A percentile compares a stretch with the other conserved stretches of the same genome.
These are phyloP conservation scores for Smutsia gigantea DNA, from an alignment of 2,797 vertebrate genomes.

Conservation along the genomic window DNA sequence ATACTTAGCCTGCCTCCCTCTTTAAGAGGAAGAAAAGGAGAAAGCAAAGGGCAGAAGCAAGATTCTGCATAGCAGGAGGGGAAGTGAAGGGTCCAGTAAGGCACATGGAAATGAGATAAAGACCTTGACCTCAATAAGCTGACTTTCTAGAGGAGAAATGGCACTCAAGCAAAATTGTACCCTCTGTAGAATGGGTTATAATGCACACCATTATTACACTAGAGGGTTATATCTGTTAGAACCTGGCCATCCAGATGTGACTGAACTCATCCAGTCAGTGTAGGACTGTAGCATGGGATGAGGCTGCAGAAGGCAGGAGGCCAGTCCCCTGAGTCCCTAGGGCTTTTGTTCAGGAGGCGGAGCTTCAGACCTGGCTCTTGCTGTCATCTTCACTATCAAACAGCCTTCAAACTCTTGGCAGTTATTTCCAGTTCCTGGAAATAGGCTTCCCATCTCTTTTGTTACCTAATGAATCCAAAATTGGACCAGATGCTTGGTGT, in stretches of 20 bases:
- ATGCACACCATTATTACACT: fast-evolving
- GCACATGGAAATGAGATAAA: neutral
- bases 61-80: neutral
- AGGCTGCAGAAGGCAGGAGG: no score
- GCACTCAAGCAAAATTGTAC: no score
- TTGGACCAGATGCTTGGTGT: neutral
- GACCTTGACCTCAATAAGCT: neutral
- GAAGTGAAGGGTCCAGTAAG: fast-evolving
- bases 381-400: neutral
- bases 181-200: neutral
- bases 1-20: conserved; percentile 65
- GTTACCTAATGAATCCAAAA: neutral
- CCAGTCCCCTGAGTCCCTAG: fast-evolving
- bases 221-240: no score
- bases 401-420: neutral
- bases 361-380: neutral
- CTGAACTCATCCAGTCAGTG: neutral
- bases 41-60: neutral
- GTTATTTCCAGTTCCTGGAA: neutral
- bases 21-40: conserved; percentile 17
- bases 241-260: no score
- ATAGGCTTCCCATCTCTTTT: conserved; percentile 5
- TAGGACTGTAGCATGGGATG: neutral
- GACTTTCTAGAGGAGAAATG: neutral
- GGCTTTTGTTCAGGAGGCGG: neutral